These are phyloP conservation scores for Cephalotes varians DNA, from an alignment of 2,888 invertebrate genomes.

Conservation along the genomic window DNA sequence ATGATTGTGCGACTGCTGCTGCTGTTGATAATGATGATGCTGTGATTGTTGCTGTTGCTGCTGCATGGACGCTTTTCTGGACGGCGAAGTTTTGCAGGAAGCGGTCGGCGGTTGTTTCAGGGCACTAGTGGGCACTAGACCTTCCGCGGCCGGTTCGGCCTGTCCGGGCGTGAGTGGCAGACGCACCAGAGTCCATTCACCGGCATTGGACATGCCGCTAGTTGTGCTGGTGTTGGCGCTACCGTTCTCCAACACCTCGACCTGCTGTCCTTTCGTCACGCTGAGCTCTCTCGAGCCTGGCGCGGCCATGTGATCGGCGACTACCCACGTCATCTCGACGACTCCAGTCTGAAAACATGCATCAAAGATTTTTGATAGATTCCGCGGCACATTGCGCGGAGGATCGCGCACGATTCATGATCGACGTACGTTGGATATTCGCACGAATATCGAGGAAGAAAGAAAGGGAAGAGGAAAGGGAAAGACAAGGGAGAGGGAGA, in stretches of 20 bases:
- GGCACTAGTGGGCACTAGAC: conserved; percentile 92
- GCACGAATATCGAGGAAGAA: conserved; percentile 10
- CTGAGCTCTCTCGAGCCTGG: conserved; percentile 92
- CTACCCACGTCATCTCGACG: conserved; percentile 96
- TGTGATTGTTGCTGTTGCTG: conserved; percentile 63
- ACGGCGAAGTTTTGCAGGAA: conserved; percentile 87
- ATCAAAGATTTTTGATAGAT: conserved; percentile 56
- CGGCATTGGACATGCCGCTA: conserved; percentile 16
- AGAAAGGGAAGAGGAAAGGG: neutral
- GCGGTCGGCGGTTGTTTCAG: conserved; percentile 91
- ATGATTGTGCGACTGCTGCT: conserved; percentile 59
- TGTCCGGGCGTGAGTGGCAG: conserved; percentile 86
- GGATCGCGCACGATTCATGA: conserved; percentile 14
- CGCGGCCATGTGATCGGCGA: conserved; percentile 93
- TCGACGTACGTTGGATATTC: conserved; percentile 9
- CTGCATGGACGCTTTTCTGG: conserved; percentile 84
- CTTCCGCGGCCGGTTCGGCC: conserved; percentile 89
- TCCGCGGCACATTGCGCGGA: neutral
- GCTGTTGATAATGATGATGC: conserved; percentile 48
- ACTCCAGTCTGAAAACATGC: conserved; percentile 89
- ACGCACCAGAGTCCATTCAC: conserved; percentile 86
- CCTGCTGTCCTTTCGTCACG: conserved; percentile 96
- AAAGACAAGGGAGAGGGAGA: neutral
- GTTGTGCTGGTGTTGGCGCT: conserved; percentile 83
- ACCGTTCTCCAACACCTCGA: conserved; percentile 95